Evolutionary conservation across 2,113 vertebrate species (phyloP), one percentile per base, ranked within the genome.

Genomic region (Barbus barbus): DNA sequence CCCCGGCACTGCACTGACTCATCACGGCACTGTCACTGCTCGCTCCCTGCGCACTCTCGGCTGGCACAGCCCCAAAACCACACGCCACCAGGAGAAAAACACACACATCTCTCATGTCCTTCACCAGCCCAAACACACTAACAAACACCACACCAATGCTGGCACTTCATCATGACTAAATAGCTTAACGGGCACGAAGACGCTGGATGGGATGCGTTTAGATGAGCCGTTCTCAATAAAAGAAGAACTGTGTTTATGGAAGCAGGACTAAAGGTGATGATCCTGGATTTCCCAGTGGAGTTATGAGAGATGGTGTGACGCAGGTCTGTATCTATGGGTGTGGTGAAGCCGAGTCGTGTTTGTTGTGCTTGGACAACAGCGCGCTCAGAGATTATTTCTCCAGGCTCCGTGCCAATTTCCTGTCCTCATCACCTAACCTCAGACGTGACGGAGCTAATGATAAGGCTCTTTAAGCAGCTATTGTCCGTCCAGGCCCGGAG

Each of bases 1-100:
- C 88, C 28, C 88, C 86, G 88, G 88, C 88, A 83, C 88, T 88
- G 82, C 87, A 87, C 86, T 87, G 86, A 85, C 86, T 88, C 87
- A 88, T 88, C 85, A 88, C 85, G 33, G 87, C 87, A 84, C 87
- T 88, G 87, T 88, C 86, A 85, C 86, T 86, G 86, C 86, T 87
- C 84, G 88, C 56, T 16, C 88, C 88, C 84, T 89, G 88, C 46
- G 28, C 67, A 83, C 86, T 87, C 72, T 89, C 88, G 72, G 80
- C 88, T 89, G 88, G 86, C 78, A 80, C 11, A 79, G 75, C 69
- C 87, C 81, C 79, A 84, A 82, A 82, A 87, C 79, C 83, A 67
- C 63, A 84, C 86, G 65, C 80, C 86, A 85, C 82, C 87, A 69
- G 82, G 56, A 84, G 86, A 82, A 82, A 84, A 87, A 86, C 81